phyloP scores from a whole-genome alignment of 2,888 invertebrate species.

The Cenopis cana region DNA sequence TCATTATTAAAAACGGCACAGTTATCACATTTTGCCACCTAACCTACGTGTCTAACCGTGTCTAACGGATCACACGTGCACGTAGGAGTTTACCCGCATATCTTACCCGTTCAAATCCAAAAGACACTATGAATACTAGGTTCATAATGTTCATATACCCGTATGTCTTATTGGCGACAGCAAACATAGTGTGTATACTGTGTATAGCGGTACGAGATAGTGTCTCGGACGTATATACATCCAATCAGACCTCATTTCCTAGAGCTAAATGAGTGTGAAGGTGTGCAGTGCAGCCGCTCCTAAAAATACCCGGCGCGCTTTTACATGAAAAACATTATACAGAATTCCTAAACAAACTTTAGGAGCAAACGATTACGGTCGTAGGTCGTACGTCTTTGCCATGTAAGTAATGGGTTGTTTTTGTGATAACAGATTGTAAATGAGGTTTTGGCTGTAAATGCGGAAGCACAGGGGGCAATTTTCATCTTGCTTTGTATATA shows the following conservation, averaged over 20 bases:
- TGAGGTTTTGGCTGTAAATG: conserved; percentile 1
- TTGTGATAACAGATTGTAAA: conserved; percentile 4
- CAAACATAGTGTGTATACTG: background rate
- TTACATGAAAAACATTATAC: conserved; percentile 42
- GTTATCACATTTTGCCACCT: conserved; percentile 13
- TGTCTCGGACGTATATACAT: conserved; percentile 31
- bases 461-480: background rate
- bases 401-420: conserved; percentile 36
- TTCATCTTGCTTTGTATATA: background rate
- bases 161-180: background rate
- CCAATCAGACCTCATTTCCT: conserved; percentile 45
- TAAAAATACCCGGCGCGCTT: conserved; percentile 43
- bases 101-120: background rate
- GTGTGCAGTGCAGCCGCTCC: conserved; percentile 36
- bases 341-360: conserved; percentile 46
- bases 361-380: conserved; percentile 21
- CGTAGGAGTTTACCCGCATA: conserved; percentile 21
- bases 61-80: conserved; percentile 35
- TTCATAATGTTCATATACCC: background rate
- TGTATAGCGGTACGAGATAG: conserved; percentile 28
- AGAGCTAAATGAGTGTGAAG: conserved; percentile 48
- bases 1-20: conserved; percentile 16
- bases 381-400: no score
- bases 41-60: conserved; percentile 35
- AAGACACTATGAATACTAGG: background rate